Conservation (phyloP, 1,140 invertebrate genomes). For the Hyposmocoma kahamanoa region DNA sequence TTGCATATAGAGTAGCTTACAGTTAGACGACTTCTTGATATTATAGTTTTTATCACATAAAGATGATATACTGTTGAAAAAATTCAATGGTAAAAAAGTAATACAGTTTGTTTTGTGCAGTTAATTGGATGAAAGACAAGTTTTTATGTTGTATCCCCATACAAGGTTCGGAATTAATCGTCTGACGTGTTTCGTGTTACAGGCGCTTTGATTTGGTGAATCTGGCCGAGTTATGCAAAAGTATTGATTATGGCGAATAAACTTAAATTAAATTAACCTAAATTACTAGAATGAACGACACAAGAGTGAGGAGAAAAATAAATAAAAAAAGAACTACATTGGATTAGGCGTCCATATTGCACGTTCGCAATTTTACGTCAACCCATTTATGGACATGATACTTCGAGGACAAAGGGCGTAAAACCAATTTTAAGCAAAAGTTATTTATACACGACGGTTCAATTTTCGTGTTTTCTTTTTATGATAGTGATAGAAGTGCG, state of each 20-base stretch:
- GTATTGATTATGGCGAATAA: neutral
- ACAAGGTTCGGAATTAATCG: slow-evolving; percentile 58
- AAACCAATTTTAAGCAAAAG: no score
- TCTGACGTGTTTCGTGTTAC: slow-evolving; percentile 62
- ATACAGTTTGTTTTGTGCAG: no score
- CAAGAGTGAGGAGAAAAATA: neutral
- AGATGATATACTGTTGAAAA: no score
- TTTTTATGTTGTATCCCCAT: slow-evolving; percentile 47
- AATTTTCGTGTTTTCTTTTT: no score
- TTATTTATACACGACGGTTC: no score
- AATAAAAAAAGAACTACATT: neutral
- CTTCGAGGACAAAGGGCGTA: no score
- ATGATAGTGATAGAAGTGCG: no score
- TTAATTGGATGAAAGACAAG: slow-evolving; percentile 37
- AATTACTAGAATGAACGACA: neutral
- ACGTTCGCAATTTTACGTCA: neutral
- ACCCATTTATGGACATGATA: no score
- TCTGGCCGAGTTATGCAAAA: slow-evolving; percentile 33
- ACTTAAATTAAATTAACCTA: neutral
- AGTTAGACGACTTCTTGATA: neutral
- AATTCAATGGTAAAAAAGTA: no score
- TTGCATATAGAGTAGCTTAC: neutral
- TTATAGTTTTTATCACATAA: slow-evolving; percentile 4
- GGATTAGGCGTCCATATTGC: neutral
- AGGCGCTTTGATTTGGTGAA: slow-evolving; percentile 43